These are phyloP conservation scores for Esox masquinongy DNA, from an alignment of 2,797 vertebrate genomes.

Conservation along the genomic window DNA sequence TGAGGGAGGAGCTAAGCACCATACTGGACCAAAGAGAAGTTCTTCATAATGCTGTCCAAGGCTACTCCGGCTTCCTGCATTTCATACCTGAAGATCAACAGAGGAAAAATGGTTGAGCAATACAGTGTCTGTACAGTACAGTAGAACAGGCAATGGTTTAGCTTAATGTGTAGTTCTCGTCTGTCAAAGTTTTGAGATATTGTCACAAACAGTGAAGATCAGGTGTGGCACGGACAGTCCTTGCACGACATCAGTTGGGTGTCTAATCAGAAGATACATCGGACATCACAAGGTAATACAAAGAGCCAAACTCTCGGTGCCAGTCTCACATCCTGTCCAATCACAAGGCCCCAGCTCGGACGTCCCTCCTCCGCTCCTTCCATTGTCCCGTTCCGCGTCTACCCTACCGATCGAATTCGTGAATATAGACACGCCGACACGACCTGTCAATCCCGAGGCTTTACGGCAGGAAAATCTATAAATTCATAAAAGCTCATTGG, in stretches of 20 bases:
- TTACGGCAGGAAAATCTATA: no score
- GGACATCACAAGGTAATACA: not conserved
- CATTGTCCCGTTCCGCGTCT: no score
- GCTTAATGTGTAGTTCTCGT: not conserved
- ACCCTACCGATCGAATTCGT: no score
- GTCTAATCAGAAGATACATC: not conserved
- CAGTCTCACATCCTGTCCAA: no score
- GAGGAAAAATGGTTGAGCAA: slow-evolving; percentile 1
- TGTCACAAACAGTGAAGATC: not conserved
- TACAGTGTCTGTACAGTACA: not conserved
- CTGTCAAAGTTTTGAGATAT: not conserved
- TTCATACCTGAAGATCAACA: slow-evolving; percentile 81
- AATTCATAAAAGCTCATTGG: no score
- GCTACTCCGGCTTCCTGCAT: slow-evolving; percentile 92
- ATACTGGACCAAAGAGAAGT: slow-evolving; percentile 87
- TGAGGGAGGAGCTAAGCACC: slow-evolving; percentile 80
- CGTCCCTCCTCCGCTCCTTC: no score
- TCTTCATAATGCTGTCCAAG: slow-evolving; percentile 90
- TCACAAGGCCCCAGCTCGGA: no score
- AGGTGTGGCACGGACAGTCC: not conserved
- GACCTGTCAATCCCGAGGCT: no score
- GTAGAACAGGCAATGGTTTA: not conserved
- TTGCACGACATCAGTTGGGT: not conserved
- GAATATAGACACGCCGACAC: no score
- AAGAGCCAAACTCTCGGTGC: no score